These are phyloP conservation scores for Phrixothrix hirtus DNA, from an alignment of 2,888 invertebrate genomes.

Conservation along the genomic window DNA sequence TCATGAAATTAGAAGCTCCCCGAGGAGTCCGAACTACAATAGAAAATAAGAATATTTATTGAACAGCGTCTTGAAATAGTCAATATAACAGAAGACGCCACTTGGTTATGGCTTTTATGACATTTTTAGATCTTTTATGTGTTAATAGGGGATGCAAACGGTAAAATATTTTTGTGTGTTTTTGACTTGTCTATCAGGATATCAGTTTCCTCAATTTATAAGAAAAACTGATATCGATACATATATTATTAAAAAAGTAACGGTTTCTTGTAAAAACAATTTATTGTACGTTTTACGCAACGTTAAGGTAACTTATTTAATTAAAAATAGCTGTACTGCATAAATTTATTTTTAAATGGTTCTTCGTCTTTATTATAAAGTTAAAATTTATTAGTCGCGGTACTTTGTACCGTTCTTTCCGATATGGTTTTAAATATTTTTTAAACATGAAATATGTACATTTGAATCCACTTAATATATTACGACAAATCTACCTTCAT, in stretches of 20 bases:
- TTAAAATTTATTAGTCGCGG: too few species aligned
- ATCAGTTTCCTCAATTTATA: constrained; percentile 10
- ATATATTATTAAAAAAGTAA: not conserved
- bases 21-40: constrained; percentile 43
- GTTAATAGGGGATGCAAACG: constrained; percentile 38
- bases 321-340: too few species aligned
- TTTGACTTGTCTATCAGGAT: constrained; percentile 22
- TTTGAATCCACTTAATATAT: too few species aligned
- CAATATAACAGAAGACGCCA: constrained; percentile 37
- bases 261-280: not conserved
- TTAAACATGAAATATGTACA: too few species aligned
- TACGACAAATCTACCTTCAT: too few species aligned
- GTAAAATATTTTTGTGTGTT: constrained; percentile 34
- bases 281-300: too few species aligned
- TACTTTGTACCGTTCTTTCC: too few species aligned
- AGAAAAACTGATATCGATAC: not conserved
- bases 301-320: too few species aligned
- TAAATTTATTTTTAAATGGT: not conserved
- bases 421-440: too few species aligned
- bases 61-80: constrained; percentile 35
- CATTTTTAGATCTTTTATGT: constrained; percentile 40
- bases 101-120: constrained; percentile 38
- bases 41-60: constrained; percentile 48
- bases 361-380: too few species aligned
- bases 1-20: constrained; percentile 53